phyloP scores from a whole-genome alignment of 2,797 vertebrate genomes.

The Thaleichthys pacificus region DNA sequence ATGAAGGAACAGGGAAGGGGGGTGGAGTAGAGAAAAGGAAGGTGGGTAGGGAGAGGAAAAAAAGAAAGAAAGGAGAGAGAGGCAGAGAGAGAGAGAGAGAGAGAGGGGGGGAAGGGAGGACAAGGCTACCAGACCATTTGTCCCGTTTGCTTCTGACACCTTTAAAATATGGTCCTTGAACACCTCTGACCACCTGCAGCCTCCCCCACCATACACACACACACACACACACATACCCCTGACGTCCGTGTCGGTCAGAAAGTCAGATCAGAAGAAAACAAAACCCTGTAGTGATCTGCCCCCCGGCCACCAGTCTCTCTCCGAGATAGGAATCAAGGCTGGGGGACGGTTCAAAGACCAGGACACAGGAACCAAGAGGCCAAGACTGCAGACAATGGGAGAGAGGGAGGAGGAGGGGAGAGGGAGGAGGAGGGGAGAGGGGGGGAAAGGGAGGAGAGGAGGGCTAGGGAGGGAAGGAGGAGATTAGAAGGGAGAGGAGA shows the following conservation, averaged over 20 bases:
- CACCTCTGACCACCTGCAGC: conserved; percentile 48
- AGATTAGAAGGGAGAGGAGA: conserved; percentile 26
- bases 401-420: conserved; percentile 48
- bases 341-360: conserved; percentile 38
- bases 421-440: conserved; percentile 29
- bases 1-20: background rate
- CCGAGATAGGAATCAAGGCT: conserved; percentile 49
- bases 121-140: conserved; percentile 48
- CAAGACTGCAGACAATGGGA: conserved; percentile 42
- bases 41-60: background rate
- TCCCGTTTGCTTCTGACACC: conserved; percentile 56
- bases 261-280: conserved; percentile 70
- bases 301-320: conserved; percentile 46
- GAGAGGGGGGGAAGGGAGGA: background rate
- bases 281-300: conserved; percentile 67
- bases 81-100: conserved; percentile 21
- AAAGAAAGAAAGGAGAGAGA: conserved; percentile 11
- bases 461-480: conserved; percentile 44
- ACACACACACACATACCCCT: conserved; percentile 16
- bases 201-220: conserved; percentile 33
- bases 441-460: conserved; percentile 20
- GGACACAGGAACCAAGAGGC: conserved; percentile 15
- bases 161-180: conserved; percentile 53
- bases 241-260: conserved; percentile 46
- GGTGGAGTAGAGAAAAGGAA: conserved; percentile 17